These are phyloP conservation scores for Lasioglossum zephyrum DNA, from an alignment of 2,888 invertebrate species.

Conservation along the genomic window DNA sequence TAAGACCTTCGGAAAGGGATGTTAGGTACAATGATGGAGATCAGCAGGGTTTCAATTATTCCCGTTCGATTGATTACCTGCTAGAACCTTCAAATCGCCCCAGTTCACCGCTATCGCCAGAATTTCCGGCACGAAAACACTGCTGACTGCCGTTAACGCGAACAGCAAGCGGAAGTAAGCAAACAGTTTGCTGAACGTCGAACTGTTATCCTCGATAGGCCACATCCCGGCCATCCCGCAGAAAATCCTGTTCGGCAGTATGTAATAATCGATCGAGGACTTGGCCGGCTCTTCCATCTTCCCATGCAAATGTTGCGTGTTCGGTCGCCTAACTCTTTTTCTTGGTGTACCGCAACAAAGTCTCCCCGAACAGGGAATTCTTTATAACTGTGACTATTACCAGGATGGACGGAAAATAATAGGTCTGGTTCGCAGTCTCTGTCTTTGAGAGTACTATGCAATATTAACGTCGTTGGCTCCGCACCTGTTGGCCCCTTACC, in stretches of 20 bases:
- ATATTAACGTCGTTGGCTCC: conserved; percentile 2
- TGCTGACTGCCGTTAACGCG: conserved; percentile 41
- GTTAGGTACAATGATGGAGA: background rate
- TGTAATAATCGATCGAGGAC: conserved; percentile 56
- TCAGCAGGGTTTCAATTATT: background rate
- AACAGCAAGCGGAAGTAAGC: conserved; percentile 55
- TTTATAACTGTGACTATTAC: conserved; percentile 16
- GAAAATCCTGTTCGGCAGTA: conserved; percentile 62
- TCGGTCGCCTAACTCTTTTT: background rate
- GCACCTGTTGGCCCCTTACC: background rate
- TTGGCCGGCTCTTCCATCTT: conserved; percentile 21
- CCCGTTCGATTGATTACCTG: conserved; percentile 49
- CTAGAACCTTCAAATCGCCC: conserved; percentile 56
- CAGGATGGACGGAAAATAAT: background rate
- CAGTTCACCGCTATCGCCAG: conserved; percentile 49
- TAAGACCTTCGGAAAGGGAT: background rate
- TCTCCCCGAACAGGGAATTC: conserved; percentile 16
- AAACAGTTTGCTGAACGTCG: conserved; percentile 37
- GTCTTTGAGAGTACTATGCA: background rate
- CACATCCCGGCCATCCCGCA: conserved; percentile 58
- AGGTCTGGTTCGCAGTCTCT: background rate
- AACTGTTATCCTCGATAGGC: conserved; percentile 42
- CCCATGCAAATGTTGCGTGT: conserved; percentile 10
- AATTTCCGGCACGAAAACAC: conserved; percentile 61
- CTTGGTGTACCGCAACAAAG: background rate